A percentile compares a stretch with the other conserved stretches of the same genome.
Conservation (phyloP, 1,140 invertebrate genomes). For the Aphaenogaster floridana region DNA sequence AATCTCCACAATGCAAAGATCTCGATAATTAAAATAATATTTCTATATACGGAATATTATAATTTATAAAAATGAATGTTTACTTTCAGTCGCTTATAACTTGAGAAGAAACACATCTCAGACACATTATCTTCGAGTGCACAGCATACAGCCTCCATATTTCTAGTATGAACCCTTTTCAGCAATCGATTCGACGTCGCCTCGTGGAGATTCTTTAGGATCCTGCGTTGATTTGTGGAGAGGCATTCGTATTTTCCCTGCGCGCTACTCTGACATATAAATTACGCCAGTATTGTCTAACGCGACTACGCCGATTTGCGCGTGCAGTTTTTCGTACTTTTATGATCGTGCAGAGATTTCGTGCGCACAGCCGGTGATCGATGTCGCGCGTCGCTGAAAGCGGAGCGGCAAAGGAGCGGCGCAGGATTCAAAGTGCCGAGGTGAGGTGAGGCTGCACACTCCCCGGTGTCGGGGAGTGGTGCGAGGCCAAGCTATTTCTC, state of each 20-base stretch:
- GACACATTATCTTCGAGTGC: background rate
- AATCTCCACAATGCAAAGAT: background rate
- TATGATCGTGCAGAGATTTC: constrained; percentile 40
- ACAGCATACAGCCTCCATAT: background rate
- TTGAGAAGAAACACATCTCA: background rate
- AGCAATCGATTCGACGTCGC: background rate
- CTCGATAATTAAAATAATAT: background rate
- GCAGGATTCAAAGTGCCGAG: constrained; percentile 48
- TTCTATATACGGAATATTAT: background rate
- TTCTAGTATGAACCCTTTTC: background rate
- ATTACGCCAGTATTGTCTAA: background rate
- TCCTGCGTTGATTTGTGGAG: background rate
- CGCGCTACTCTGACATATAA: background rate
- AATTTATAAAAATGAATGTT: background rate
- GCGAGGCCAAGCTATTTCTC: constrained; percentile 83
- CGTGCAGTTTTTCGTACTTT: constrained; percentile 14
- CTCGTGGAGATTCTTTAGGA: background rate
- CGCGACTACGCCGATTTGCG: background rate
- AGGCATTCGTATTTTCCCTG: background rate
- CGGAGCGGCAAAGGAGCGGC: constrained; percentile 48
- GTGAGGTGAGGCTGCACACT: constrained; percentile 44
- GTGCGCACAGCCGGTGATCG: constrained; percentile 46
- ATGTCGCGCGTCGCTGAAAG: constrained; percentile 54
- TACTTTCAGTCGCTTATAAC: background rate
- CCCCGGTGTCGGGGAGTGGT: constrained; percentile 34